A percentile compares a stretch with the other conserved stretches of the same genome.
These are phyloP conservation scores for Acropora yongei DNA, from an alignment of 64 coral and sea anemone species.

Conservation along the genomic window DNA sequence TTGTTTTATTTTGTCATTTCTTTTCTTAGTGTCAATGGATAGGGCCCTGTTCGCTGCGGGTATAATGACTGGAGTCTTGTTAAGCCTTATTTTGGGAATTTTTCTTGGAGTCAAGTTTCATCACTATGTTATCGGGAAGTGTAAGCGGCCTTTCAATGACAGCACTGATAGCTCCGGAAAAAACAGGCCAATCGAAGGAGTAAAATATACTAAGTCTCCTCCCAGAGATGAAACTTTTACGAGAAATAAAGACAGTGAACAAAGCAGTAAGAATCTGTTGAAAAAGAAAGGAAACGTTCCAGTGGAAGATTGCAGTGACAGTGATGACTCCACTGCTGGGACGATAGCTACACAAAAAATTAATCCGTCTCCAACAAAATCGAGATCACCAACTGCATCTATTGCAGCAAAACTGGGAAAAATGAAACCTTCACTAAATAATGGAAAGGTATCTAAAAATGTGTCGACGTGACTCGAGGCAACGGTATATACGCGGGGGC, in stretches of 20 bases:
- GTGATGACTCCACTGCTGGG: conserved; percentile 43
- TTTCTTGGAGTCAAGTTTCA: conserved; percentile 61
- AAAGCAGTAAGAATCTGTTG: background rate
- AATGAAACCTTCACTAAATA: background rate
- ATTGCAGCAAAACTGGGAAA: background rate
- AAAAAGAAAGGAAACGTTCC: background rate
- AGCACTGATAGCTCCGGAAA: background rate
- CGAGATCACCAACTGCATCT: background rate
- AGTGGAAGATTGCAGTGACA: background rate
- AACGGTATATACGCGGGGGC: too few relatives aligned
- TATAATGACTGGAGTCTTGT: conserved; percentile 48
- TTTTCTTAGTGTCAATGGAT: conserved; percentile 9
- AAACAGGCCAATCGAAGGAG: conserved; percentile 11
- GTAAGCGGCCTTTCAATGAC: background rate
- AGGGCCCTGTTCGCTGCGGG: conserved; percentile 45
- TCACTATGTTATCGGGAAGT: conserved; percentile 3
- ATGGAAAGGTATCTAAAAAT: background rate
- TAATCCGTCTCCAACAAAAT: background rate
- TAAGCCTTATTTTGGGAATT: conserved; percentile 68
- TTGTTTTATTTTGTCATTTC: background rate
- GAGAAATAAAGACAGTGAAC: background rate
- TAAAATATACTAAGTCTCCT: conserved; percentile 67
- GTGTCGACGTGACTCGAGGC: background rate
- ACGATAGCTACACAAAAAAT: background rate
- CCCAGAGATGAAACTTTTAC: conserved; percentile 28